A percentile compares a stretch with the other conserved stretches of the same genome.
These are phyloP conservation scores for Chamaetylas fuelleborni DNA, from an alignment of 2,113 vertebrate genomes.

Conservation along the genomic window DNA sequence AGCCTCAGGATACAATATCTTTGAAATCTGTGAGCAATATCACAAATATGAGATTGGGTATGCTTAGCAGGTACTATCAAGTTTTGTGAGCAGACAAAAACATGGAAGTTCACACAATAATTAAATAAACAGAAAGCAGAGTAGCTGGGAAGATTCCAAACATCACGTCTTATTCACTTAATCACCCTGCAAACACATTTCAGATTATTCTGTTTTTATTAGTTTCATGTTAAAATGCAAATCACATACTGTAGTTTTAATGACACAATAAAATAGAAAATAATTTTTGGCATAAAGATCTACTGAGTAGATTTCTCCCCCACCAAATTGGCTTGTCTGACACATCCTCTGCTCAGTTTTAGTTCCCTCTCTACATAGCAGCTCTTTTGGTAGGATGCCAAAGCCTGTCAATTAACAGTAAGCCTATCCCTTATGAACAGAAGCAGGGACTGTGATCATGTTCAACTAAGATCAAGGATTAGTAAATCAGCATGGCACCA, in stretches of 20 bases:
- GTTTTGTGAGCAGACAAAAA: not conserved
- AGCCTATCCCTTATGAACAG: slow-evolving; percentile 81
- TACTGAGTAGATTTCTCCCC: slow-evolving; percentile 19
- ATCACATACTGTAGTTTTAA: slow-evolving; percentile 12
- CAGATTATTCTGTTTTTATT: slow-evolving; percentile 40
- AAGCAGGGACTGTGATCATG: slow-evolving; percentile 81
- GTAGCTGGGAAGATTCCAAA: slow-evolving; percentile 50
- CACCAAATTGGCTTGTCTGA: not conserved
- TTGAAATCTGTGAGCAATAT: not conserved
- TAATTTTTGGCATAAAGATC: slow-evolving; percentile 46
- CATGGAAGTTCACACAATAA: slow-evolving; percentile 22
- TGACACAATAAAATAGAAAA: slow-evolving; percentile 37
- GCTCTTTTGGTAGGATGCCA: slow-evolving; percentile 77
- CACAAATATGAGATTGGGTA: not conserved
- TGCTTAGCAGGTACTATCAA: not conserved
- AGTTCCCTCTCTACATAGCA: slow-evolving; percentile 68
- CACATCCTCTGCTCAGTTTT: slow-evolving; percentile 42
- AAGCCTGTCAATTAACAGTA: slow-evolving; percentile 83
- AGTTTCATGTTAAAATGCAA: slow-evolving; percentile 39
- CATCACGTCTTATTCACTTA: not conserved
- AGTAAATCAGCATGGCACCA: slow-evolving; percentile 79
- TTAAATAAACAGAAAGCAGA: slow-evolving; percentile 18
- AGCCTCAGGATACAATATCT: not conserved
- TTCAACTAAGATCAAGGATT: slow-evolving; percentile 83
- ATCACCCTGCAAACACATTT: slow-evolving; percentile 55